These are phyloP conservation scores for Proales similis DNA, from an alignment of 1,140 invertebrate genomes.

Conservation along the genomic window DNA sequence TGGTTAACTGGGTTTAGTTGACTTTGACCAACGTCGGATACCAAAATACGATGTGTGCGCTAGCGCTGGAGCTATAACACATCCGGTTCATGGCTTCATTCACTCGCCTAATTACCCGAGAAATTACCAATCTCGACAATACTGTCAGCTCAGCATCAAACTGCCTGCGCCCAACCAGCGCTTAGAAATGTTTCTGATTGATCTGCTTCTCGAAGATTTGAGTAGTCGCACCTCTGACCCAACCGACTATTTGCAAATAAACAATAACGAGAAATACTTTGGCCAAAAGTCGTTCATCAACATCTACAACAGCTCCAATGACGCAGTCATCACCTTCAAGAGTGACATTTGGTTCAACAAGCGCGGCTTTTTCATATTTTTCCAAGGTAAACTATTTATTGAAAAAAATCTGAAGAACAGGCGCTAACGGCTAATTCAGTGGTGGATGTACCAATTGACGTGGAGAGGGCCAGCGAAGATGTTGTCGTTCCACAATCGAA, in stretches of 20 bases:
- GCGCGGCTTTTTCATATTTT: slow-evolving; percentile 16
- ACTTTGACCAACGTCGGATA: not conserved
- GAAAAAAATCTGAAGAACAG: too few relatives aligned
- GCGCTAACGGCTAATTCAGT: too few relatives aligned
- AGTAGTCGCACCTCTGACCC: slow-evolving; percentile 19
- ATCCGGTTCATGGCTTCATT: slow-evolving; percentile 16
- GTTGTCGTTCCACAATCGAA: too few relatives aligned
- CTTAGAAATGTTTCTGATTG: slow-evolving; percentile 27
- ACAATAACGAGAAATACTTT: slow-evolving; percentile 21
- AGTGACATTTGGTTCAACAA: slow-evolving; percentile 31
- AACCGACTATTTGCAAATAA: slow-evolving; percentile 30
- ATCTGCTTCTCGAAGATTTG: slow-evolving; percentile 6
- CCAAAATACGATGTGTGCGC: slow-evolving; percentile 31
- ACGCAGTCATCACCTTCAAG: slow-evolving; percentile 21
- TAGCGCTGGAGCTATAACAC: slow-evolving; percentile 1
- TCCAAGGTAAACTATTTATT: too few relatives aligned
- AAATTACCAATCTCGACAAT: slow-evolving; percentile 9
- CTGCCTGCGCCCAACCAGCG: not conserved
- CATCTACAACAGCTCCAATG: slow-evolving; percentile 19
- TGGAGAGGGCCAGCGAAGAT: too few relatives aligned
- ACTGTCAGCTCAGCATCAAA: slow-evolving; percentile 20
- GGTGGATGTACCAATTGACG: too few relatives aligned
- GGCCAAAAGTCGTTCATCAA: slow-evolving; percentile 12
- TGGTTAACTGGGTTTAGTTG: too few relatives aligned
- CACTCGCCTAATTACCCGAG: slow-evolving; percentile 35